Evolutionary conservation across 2,113 vertebrate genomes (phyloP).

Genomic region (Micronycteris hirsuta): DNA sequence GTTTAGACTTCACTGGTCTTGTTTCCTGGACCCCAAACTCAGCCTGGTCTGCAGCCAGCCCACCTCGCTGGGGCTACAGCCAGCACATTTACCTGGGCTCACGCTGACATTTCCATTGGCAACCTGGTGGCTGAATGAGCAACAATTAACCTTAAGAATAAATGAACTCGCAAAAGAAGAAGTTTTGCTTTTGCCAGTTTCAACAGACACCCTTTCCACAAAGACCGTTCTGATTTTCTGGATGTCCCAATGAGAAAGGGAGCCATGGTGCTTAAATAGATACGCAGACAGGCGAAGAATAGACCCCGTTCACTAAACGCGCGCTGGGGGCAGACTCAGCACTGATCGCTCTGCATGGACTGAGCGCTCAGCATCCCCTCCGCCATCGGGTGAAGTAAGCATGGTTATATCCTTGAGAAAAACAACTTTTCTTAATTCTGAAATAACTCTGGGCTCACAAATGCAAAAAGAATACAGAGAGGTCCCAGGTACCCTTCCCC

Average conservation of each 20-base stretch:
- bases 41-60: neutral
- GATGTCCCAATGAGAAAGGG: neutral
- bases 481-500: accelerated
- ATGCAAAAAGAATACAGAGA: neutral
- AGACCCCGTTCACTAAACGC: neutral
- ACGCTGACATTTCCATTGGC: neutral
- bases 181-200: neutral
- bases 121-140: neutral
- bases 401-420: neutral
- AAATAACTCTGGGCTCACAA: neutral
- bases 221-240: neutral
- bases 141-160: slow-evolving; percentile 24
- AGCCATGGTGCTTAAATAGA: neutral
- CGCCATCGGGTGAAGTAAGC: neutral
- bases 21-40: neutral
- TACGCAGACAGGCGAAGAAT: neutral
- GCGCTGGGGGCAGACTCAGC: neutral
- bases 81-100: neutral
- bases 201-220: neutral
- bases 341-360: accelerated
- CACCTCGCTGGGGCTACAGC: accelerated
- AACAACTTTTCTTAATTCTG: neutral
- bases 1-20: too few species aligned
- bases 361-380: neutral
- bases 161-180: neutral